Percentiles rank a stretch among this genome's conserved stretches.
These are phyloP conservation scores for Dynastes maya DNA, from an alignment of 2,888 invertebrate species.

Conservation along the genomic window DNA sequence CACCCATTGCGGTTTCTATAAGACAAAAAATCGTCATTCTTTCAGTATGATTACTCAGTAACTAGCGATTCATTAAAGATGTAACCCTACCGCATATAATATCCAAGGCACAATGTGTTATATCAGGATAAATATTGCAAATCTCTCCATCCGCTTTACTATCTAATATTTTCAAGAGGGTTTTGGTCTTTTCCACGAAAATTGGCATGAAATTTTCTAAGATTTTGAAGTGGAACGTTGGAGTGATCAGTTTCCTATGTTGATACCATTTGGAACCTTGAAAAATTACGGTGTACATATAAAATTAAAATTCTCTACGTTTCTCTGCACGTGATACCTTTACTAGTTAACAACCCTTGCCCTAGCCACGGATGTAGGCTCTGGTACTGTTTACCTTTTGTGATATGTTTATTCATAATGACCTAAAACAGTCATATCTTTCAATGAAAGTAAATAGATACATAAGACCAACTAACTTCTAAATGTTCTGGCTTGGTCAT, in stretches of 20 bases:
- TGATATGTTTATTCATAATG: conserved; percentile 40
- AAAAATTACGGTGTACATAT: not conserved
- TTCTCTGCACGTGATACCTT: conserved; percentile 4
- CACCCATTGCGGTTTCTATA: conserved; percentile 50
- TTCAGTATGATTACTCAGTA: conserved; percentile 11
- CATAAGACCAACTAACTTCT: not conserved
- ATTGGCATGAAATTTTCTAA: conserved; percentile 62
- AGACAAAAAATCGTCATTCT: not conserved
- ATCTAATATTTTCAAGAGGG: conserved; percentile 56
- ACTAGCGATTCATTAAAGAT: too few relatives aligned
- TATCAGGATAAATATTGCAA: conserved; percentile 62
- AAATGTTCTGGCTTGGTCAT: conserved; percentile 24
- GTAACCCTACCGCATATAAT: conserved; percentile 63
- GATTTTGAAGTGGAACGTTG: conserved; percentile 64
- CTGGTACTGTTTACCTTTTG: conserved; percentile 32
- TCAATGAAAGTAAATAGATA: not conserved
- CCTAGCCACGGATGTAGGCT: conserved; percentile 45
- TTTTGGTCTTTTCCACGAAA: conserved; percentile 61
- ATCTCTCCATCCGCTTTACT: conserved; percentile 58
- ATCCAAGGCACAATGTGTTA: conserved; percentile 63
- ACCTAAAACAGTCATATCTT: conserved; percentile 1
- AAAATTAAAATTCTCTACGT: not conserved
- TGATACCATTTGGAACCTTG: conserved; percentile 58
- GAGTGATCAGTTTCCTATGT: conserved; percentile 61
- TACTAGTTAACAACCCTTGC: conserved; percentile 43